Base-by-base conservation (phyloP, 2,113 vertebrate genomes). In the Tetrax tetrax region DNA sequence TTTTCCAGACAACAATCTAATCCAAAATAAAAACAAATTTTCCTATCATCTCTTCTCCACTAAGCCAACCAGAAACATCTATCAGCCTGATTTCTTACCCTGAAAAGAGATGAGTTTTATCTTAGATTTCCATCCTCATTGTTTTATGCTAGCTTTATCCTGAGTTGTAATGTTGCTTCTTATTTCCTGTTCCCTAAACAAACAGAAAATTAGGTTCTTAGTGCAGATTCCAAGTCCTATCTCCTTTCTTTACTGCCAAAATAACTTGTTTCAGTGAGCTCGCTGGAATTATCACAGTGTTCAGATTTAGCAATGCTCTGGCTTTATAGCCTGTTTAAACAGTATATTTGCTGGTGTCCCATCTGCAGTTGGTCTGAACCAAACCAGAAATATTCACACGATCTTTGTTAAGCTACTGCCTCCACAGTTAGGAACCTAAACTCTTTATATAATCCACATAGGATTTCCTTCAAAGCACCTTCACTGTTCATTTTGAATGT, bases 181-280 rank as follows among this genome's bases (percentile, higher is more conserved):
- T 63, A 93, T 85, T 95, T 91, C 78, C 82, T 53, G 8, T 45
- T 91, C 37, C 65, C 81, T 87, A 87, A 71, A 79, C 61, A 83
- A 84, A 95, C 50, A 82, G 53, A 94, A 91, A 94, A 83, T 88
- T 48, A 75, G 17, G 33, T 86, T 91, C 61, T 69, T 60, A 59
- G 25, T 37, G 60, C 50, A 85, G 45, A 87, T 56, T 75, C 54
- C 38, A 51, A 81, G 24, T 21, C 48, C 48, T 41, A 28, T 74
- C 51, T 89, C 77, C 28, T 61, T 70, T 80, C 68, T 80, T 74
- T 47, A 38, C 63, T 94, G 85, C 60, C 68, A 89, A 95, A 96
- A 93, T 71, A 95, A 85, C 54, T 74, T 50, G 28, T 66, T 95
- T 77, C 68, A 75, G 38, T 3, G 2, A 92, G 68, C 56, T 72